phyloP scores from a whole-genome alignment of 2,888 invertebrate species.

The Digitonthophagus gazella region DNA sequence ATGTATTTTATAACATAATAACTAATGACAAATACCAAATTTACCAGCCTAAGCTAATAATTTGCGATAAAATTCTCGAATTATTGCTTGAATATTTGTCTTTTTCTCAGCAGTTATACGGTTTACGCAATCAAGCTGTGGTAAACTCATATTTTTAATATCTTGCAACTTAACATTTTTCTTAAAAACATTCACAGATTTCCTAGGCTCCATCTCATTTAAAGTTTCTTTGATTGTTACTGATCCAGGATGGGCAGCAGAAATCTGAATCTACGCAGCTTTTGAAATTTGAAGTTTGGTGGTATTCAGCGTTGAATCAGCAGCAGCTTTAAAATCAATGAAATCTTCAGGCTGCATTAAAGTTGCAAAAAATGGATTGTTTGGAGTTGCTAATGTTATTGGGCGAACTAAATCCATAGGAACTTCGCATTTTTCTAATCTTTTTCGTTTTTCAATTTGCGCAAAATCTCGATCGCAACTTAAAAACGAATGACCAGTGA shows the following conservation, averaged over 20 bases:
- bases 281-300: slow-evolving; percentile 24
- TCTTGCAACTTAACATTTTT: neutral
- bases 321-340: slow-evolving; percentile 21
- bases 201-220: too few relatives aligned
- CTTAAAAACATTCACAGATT: too few relatives aligned
- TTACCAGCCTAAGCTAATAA: neutral
- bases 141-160: neutral
- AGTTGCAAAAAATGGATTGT: slow-evolving; percentile 23
- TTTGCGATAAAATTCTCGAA: neutral
- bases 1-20: too few relatives aligned
- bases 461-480: slow-evolving; percentile 4
- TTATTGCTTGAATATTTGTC: neutral
- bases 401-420: slow-evolving; percentile 25
- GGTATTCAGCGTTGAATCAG: slow-evolving; percentile 15
- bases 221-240: slow-evolving; percentile 10
- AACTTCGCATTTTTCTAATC: slow-evolving; percentile 19
- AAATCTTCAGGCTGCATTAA: slow-evolving; percentile 26
- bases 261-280: slow-evolving; percentile 22
- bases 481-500: neutral
- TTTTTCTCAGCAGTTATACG: neutral
- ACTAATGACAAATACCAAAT: neutral
- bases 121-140: neutral
- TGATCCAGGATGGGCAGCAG: slow-evolving; percentile 20
- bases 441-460: neutral
- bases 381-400: slow-evolving; percentile 23